Evolutionary conservation across 1,140 invertebrate species (phyloP), one percentile per base, ranked within the genome.

Genomic region (Drosophila nigromelanica): DNA sequence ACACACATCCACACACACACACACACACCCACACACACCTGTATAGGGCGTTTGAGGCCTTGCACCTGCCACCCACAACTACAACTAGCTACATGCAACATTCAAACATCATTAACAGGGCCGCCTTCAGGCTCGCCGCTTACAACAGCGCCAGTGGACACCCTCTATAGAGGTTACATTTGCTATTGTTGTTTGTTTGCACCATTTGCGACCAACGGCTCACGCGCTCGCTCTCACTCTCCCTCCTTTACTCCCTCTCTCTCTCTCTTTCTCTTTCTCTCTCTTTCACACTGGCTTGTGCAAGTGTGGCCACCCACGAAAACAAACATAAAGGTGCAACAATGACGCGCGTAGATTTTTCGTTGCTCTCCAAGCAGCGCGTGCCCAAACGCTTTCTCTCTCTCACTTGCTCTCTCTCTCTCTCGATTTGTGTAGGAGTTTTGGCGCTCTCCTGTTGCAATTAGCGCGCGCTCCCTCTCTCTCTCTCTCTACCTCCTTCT

Each of bases 241-340:
- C 47, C 68, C 51, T 42, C 76, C 15, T 40, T 33, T 7, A 7
- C 69, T 30, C 55, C 39, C 58, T 18, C 76, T 12, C 48, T 18
- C 11, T 15, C 43, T 15, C 33, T 55, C 47, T 42, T 21, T 42
- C 60, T 64, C 47, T 68, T 48, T 45, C 76, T 50, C 27, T 21
- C 40, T 50, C 55, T 45, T 43, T 18, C 35, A 14, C 62, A 35
- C 48, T 39, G 11, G 12, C 11, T 10, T 18, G 37, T 48, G 18
- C 50, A 48, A 24, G 58, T 43, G 27, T 21, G 50, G 73, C 79
- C 83, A 89, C 83, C 83, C 83, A 87, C 83, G 83, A 87, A 87
- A 87, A 87, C 83, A 87, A 87, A 89, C 83, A 87, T 87, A 89
- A 87, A 87, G 83, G 83, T 87, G 83, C 83, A 89, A 87, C 83